Evolutionary conservation across 2,113 vertebrate species (phyloP).

Genomic region (Herpailurus yagouaroundi): DNA sequence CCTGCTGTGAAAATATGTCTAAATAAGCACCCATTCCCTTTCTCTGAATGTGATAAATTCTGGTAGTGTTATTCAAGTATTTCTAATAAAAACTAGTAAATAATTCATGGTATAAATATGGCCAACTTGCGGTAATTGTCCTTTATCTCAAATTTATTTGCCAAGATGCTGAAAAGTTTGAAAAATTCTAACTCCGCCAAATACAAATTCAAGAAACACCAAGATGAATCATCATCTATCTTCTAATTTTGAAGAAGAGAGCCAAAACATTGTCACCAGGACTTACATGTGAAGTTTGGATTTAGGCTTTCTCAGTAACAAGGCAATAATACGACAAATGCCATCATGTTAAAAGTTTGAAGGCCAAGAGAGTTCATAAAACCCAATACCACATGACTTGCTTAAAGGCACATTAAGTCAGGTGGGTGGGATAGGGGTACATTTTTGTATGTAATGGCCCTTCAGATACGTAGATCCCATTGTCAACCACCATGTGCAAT

Average conservation of each 20-base stretch:
- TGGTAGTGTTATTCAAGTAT: not conserved
- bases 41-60: not conserved
- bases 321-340: not conserved
- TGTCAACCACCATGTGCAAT: not conserved
- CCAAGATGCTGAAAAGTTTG: slow-evolving; percentile 18
- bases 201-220: not conserved
- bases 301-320: not conserved
- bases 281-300: not conserved
- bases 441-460: rapidly evolving
- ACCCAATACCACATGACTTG: not conserved
- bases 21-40: not conserved
- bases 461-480: not conserved
- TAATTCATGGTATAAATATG: slow-evolving; percentile 44
- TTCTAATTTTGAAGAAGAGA: not conserved
- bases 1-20: not conserved
- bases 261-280: not conserved
- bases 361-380: not conserved
- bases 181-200: not conserved
- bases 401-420: not conserved
- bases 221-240: not conserved
- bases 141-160: slow-evolving; percentile 18
- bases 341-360: not conserved
- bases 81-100: slow-evolving; percentile 58
- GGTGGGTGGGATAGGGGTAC: not conserved
- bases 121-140: slow-evolving; percentile 29